Evolutionary conservation across 2,797 vertebrate genomes (phyloP), one percentile per base, ranked within the genome.

Genomic region (Sparus aurata): DNA sequence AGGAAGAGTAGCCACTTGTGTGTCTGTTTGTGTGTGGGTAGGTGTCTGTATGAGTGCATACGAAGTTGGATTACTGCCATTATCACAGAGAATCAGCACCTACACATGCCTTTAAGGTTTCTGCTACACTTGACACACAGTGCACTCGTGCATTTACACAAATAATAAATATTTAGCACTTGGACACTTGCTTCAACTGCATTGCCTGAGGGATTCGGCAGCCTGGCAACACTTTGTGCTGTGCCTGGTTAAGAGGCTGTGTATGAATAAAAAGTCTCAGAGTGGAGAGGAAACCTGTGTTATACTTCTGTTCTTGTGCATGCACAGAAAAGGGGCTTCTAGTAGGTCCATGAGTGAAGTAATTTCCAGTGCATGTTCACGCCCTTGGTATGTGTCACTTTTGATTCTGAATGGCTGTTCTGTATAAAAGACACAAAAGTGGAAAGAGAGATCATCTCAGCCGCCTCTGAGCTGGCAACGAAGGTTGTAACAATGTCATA

Each of bases 111-210:
- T 80, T 62, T 38, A 78, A 75, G 53, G 65, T 73, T 65, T 62
- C 63, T 53, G 46, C 73, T 77, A 16, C 50, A 57, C 63, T 66
- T 69, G 43, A 69, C 75, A 64, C 63, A 27, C 27, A 46, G 45
- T 52, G 27, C 16, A 8, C 18, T 60, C 18, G 55, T 67, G 43
- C 52, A 73, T 83, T 85, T 59, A 66, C 25, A 79, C 60, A 69
- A 68, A 84, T 50, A 54, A 50, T 70, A 79, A 84, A 88, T 82
- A 80, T 86, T 85, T 85, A 73, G 43, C 43, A 41, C 43, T 75
- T 75, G 68, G 73, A 78, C 66, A 52, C 46, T 73, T 83, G 69
- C 69, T 43, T 80, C 20, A 20, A 22, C 58, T 12, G 13, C 45
- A 27, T n/a, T 75, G 63, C 75, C 43, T 53, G 45, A 57, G 61